Evolutionary conservation across 2,113 vertebrate species (phyloP).

Genomic region (Andinoacara biseriatus): DNA sequence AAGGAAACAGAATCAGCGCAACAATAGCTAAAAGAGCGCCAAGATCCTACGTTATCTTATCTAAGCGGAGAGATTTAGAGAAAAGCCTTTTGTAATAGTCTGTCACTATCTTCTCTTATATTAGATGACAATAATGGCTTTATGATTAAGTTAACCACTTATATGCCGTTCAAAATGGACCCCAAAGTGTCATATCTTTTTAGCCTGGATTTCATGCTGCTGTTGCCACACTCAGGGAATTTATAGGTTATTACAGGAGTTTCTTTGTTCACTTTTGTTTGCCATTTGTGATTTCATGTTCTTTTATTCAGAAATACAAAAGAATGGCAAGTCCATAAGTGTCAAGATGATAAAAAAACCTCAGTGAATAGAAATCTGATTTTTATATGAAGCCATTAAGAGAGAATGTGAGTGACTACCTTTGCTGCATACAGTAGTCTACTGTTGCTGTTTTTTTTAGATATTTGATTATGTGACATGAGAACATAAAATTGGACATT

Average conservation of each 20-base stretch:
- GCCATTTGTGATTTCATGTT: constrained; percentile 22
- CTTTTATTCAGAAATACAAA: constrained; percentile 20
- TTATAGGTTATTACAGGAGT: constrained; percentile 18
- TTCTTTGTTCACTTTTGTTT: constrained; percentile 3
- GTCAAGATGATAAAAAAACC: constrained; percentile 37
- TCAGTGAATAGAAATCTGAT: not conserved
- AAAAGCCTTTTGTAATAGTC: constrained; percentile 40
- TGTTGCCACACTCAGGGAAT: not conserved
- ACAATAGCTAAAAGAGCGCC: constrained; percentile 42
- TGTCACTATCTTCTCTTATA: constrained; percentile 19
- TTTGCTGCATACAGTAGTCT: not conserved
- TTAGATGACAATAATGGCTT: constrained; percentile 30
- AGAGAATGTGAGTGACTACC: not conserved
- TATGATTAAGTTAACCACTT: constrained; percentile 38
- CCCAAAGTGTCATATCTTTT: not conserved
- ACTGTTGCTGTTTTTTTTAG: not conserved
- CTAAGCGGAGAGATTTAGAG: constrained; percentile 9
- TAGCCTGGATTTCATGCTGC: not conserved
- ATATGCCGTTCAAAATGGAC: not conserved
- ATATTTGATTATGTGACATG: not conserved
- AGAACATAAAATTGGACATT: not conserved
- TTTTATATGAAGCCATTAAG: not conserved
- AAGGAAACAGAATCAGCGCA: constrained; percentile 17
- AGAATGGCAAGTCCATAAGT: constrained; percentile 9
- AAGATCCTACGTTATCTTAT: constrained; percentile 28